Conservation (phyloP, 2,888 invertebrate species). For the Tricholauxania praeusta region DNA sequence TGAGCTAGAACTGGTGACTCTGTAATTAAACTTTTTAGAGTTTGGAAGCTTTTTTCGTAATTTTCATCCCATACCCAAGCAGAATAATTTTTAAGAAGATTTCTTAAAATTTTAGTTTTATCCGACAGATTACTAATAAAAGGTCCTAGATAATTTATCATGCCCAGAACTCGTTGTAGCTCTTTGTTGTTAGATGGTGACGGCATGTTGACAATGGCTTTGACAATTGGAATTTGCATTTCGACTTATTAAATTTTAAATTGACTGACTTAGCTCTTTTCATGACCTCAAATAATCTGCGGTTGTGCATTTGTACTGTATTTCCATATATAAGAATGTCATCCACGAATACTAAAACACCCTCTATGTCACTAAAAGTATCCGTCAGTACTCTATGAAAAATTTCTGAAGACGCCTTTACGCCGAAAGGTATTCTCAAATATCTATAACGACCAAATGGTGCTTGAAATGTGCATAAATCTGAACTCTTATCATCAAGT, state of each 20-base stretch:
- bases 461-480: slow-evolving; percentile 36
- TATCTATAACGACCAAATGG: slow-evolving; percentile 35
- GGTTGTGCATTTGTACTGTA: too few species aligned
- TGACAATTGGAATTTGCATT: too few species aligned
- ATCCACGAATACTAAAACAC: background rate
- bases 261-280: too few species aligned
- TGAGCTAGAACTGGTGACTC: slow-evolving; percentile 21
- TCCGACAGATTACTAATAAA: slow-evolving; percentile 8
- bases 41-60: background rate
- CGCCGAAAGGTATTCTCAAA: slow-evolving; percentile 29
- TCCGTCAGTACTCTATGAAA: slow-evolving; percentile 35
- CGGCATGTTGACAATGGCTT: too few species aligned
- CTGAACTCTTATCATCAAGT: slow-evolving; percentile 3
- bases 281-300: too few species aligned
- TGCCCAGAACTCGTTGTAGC: slow-evolving; percentile 13
- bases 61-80: slow-evolving; percentile 3
- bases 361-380: slow-evolving; percentile 12
- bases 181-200: background rate
- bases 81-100: slow-evolving; percentile 13
- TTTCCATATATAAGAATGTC: slow-evolving; percentile 3
- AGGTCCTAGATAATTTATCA: slow-evolving; percentile 11
- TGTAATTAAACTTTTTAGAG: background rate
- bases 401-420: slow-evolving; percentile 31
- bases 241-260: too few species aligned
- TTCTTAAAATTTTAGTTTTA: slow-evolving; percentile 28